phyloP scores from a whole-genome alignment of 1,140 invertebrate species.

The Drosophila setifemur region DNA sequence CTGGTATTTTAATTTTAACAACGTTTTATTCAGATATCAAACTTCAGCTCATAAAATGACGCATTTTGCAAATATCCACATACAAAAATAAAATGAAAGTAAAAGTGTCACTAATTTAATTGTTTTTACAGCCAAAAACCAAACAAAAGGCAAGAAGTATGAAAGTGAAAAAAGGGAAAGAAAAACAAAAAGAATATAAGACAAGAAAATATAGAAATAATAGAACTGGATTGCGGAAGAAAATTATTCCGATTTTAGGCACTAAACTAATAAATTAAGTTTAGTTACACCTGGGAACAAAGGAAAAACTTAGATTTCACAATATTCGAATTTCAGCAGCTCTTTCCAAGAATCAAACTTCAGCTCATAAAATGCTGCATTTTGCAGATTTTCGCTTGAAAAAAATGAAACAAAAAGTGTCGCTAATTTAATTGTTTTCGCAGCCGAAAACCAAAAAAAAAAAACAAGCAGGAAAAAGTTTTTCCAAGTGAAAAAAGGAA shows the following conservation, averaged over 20 bases:
- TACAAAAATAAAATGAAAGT: not conserved
- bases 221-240: too few relatives aligned
- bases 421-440: constrained; percentile 48
- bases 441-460: constrained; percentile 9
- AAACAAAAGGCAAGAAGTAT: not conserved
- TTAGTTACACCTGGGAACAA: too few relatives aligned
- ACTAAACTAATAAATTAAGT: too few relatives aligned
- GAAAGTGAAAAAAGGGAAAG: constrained; percentile 15
- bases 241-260: too few relatives aligned
- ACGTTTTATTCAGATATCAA: too few relatives aligned
- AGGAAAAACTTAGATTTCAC: too few relatives aligned
- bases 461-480: constrained; percentile 19
- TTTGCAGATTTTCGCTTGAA: constrained; percentile 1
- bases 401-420: constrained; percentile 1
- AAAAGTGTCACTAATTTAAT: constrained; percentile 38
- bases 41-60: not conserved
- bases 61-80: not conserved
- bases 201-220: too few relatives aligned
- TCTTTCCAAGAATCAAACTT: too few relatives aligned
- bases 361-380: constrained; percentile 1
- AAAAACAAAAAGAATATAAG: too few relatives aligned
- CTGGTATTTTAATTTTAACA: too few relatives aligned
- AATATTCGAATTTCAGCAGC: too few relatives aligned
- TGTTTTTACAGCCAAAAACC: constrained; percentile 31
- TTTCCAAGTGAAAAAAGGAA: constrained; percentile 18